Evolutionary conservation across 2,888 invertebrate species (phyloP).

Genomic region (Cantharis lateralis): DNA sequence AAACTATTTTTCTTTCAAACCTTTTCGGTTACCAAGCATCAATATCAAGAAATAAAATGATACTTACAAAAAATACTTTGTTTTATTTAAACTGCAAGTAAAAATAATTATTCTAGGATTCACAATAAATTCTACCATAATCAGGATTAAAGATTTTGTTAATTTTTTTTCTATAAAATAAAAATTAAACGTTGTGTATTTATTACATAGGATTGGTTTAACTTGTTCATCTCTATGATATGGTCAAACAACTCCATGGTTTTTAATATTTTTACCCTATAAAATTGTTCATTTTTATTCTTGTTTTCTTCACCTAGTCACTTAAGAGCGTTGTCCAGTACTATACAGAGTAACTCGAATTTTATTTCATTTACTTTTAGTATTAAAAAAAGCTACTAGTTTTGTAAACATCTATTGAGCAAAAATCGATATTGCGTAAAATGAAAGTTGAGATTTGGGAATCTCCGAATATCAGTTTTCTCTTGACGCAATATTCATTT

Average conservation of each 20-base stretch:
- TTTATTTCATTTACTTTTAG: too few species aligned
- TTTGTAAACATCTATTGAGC: too few species aligned
- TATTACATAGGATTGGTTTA: neutral
- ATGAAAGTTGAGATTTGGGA: too few species aligned
- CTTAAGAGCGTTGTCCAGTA: neutral
- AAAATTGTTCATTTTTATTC: neutral
- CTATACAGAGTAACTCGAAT: too few species aligned
- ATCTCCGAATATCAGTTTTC: too few species aligned
- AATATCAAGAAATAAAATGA: neutral
- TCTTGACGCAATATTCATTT: too few species aligned
- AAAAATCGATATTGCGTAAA: too few species aligned
- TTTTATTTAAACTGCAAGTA: neutral
- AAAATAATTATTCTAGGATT: neutral
- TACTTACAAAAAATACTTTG: neutral
- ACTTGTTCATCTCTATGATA: neutral
- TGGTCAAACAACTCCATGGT: neutral
- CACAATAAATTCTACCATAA: neutral
- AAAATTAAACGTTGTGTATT: neutral
- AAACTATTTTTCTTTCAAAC: constrained; percentile 45
- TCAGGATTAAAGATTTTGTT: neutral
- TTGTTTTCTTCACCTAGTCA: neutral
- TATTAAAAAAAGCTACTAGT: too few species aligned
- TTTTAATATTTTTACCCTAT: neutral
- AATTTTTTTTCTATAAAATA: neutral
- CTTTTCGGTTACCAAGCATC: constrained; percentile 6